phyloP scores from a whole-genome alignment of 2,113 vertebrate genomes.

The Orthonyx spaldingii region DNA sequence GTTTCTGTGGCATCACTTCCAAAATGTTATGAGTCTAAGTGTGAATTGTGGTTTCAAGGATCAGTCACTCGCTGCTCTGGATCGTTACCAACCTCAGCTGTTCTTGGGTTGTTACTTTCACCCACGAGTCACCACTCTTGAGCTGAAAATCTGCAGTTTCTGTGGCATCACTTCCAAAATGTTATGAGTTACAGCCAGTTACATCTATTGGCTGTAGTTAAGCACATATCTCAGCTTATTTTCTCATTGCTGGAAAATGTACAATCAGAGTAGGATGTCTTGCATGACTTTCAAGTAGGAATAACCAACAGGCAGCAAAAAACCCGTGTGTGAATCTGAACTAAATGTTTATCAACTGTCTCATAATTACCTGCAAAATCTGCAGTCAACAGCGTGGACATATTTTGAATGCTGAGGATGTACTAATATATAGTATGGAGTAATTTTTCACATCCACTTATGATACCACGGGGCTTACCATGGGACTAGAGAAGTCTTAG shows the following conservation, averaged over 20 bases:
- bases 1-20: too few species aligned
- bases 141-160: not conserved
- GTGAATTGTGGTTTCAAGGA: too few species aligned
- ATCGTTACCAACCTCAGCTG: not conserved
- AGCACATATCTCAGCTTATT: not conserved
- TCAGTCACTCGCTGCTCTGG: too few species aligned
- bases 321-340: not conserved
- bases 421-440: not conserved
- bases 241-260: not conserved
- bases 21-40: too few species aligned
- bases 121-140: fast-evolving
- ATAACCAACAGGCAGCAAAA: not conserved
- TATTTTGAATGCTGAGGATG: not conserved
- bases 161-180: not conserved
- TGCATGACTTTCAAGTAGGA: not conserved
- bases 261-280: not conserved
- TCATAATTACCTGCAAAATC: not conserved
- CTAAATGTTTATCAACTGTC: not conserved
- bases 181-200: not conserved
- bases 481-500: not conserved
- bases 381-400: not conserved
- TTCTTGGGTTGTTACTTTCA: not conserved
- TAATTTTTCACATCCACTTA: not conserved
- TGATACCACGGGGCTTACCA: not conserved
- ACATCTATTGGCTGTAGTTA: not conserved